Conservation (phyloP, 2,113 vertebrate genomes). For the Odocoileus hemionus region DNA sequence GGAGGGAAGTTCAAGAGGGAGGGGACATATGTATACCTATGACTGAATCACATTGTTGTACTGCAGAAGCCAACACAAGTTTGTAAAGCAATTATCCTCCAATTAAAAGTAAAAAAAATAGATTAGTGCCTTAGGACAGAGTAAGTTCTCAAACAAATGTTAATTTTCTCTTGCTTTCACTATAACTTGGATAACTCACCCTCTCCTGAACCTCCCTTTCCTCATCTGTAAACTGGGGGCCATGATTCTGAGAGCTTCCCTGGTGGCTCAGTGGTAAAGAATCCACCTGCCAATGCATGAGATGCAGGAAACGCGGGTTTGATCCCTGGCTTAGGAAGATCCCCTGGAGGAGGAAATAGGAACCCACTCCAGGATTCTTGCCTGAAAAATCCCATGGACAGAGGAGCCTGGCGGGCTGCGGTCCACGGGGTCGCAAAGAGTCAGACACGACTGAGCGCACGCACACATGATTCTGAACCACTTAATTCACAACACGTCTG, state of each 20-base stretch:
- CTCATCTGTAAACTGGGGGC: not conserved
- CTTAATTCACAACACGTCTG: not conserved
- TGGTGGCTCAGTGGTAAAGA: not conserved
- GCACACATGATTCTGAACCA: not conserved
- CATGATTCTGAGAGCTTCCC: not conserved
- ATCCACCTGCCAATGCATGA: not conserved
- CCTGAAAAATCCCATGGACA: not conserved
- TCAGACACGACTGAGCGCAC: not conserved
- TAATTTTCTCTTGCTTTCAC: not conserved
- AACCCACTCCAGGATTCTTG: not conserved
- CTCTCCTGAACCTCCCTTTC: not conserved
- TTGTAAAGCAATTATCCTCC: not conserved
- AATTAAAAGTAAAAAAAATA: not conserved
- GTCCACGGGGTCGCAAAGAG: not conserved
- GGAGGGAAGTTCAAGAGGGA: not conserved
- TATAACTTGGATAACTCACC: not conserved
- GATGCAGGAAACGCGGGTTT: not conserved
- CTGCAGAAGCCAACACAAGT: not conserved
- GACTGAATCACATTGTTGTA: not conserved
- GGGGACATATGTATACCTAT: not conserved
- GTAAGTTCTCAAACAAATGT: not conserved
- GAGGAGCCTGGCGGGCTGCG: not conserved
- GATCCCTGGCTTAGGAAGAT: not conserved
- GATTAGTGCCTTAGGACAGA: not conserved
- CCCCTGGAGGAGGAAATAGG: not conserved